Base-by-base conservation (phyloP, 2,113 vertebrate genomes). In the Atrichornis clamosus region DNA sequence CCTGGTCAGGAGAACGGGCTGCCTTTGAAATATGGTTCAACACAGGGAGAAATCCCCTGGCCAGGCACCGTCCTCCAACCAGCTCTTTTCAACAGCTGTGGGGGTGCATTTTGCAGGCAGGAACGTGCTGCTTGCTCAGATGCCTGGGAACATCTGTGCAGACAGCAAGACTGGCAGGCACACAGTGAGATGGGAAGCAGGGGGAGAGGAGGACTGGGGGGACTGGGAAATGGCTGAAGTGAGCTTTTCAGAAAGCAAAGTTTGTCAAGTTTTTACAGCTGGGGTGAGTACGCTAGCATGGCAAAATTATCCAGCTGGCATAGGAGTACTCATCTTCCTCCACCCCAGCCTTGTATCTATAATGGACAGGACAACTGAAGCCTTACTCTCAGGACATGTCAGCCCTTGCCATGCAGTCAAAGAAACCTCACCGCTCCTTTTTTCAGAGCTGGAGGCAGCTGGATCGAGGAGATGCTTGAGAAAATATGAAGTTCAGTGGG, bases 1-100 rank as follows among this genome's bases (percentile, higher is more conserved):
- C 13, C 65, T 75, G 23, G 13, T 64, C 52, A 79, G 42, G 56
- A 65, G 15, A 75, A 53, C 27, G 12, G 7, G 59, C 44, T 50
- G 5, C 42, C 41, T 63, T 60, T 75, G 78, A 82, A 67, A 87
- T 35, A 33, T 21, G 4, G 4, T 49, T 89, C 50, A 73, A 46
- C 39, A 52, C 32, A 69, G 62, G 47, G 23, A 90, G 16, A 50
- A 96, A 69, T 65, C 41, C 13, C 7, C 46, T 3, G 2, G 19
- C 23, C 26, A 83, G 53, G 30, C 58, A 73, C 11, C 15, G 27
- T 23, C 24, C 32, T 62, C 28, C 32, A 69, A 6, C 3, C 67
- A 88, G 63, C 50, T 84, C 68, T 88, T 96, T 75, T 37, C 82
- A 77, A 50, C 53, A 80, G 49, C 32, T 62, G 44, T 72, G 78